Evolutionary conservation across 2,797 vertebrate species (phyloP).

Genomic region (Thamnophis elegans): DNA sequence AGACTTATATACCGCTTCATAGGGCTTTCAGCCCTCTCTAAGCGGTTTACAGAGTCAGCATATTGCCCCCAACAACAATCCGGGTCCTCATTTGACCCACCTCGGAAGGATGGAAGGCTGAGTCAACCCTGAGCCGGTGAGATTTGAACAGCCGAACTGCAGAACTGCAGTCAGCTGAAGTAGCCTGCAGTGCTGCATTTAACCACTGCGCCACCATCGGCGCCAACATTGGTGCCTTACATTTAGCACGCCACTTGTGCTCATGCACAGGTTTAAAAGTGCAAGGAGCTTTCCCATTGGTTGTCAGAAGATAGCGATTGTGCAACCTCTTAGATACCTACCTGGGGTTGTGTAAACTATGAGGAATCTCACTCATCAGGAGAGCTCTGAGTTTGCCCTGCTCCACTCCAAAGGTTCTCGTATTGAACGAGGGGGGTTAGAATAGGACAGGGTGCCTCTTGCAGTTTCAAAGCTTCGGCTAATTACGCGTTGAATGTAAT

Average conservation of each 20-base stretch:
- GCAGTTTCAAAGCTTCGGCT: constrained; percentile 68
- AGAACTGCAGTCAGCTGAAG: too few species aligned
- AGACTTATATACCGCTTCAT: too few species aligned
- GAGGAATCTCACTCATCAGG: constrained; percentile 30
- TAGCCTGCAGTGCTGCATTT: too few species aligned
- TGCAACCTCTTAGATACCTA: constrained; percentile 37
- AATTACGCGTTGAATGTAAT: constrained; percentile 73
- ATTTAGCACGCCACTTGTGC: neutral
- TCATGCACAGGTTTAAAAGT: neutral
- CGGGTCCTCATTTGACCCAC: too few species aligned
- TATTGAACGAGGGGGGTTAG: constrained; percentile 71
- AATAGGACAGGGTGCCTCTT: constrained; percentile 59
- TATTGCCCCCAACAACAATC: too few species aligned
- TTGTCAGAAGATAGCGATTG: neutral
- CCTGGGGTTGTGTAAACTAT: constrained; percentile 55
- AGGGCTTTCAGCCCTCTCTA: too few species aligned
- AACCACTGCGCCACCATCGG: too few species aligned
- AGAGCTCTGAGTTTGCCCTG: constrained; percentile 48
- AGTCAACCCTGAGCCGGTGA: too few species aligned
- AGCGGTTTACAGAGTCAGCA: too few species aligned
- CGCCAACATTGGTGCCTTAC: neutral
- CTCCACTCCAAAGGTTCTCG: constrained; percentile 63
- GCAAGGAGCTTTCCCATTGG: neutral
- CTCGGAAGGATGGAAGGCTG: too few species aligned
- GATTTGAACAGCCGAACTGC: too few species aligned